Evolutionary conservation across 2,888 invertebrate genomes (phyloP), one percentile per base, ranked within the genome.

Genomic region (Drosophila ustulata): DNA sequence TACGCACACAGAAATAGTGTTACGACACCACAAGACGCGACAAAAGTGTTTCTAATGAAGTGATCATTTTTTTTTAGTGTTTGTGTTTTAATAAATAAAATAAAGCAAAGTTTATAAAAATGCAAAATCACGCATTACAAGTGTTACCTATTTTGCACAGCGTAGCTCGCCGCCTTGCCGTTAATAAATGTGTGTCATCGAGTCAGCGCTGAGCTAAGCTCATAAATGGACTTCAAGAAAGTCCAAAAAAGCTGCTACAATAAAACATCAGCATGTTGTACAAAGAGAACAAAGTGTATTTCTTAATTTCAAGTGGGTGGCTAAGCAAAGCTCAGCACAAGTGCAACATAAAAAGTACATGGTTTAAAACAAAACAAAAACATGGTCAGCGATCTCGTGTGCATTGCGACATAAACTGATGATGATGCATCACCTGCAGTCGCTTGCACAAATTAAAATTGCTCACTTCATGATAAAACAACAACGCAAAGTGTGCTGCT

Each of bases 171-270:
- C 2, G 13, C 4, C 57, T 74, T 61, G 43, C 34, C 37, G 61
- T 55, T 4, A 37, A 37, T 37, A 6, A 53, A 75, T 43, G 59
- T 78, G 68, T 78, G 75, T 75, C 74, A 74, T 37, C 45, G 49
- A 57, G 6, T 26, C 59, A 57, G 37, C 64, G 75, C 78, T 75
- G 75, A 75, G 53, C 59, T 75, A 37, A 78, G 78, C 78, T 64
- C 18, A 49, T 49, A 51, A 47, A 9, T 77, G 43, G 72, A 61
- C 61, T 76, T 77, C 9, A 55, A 50, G 39, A 52, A 56, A 41
- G 51, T 41, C 13, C 39, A 41, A 41, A 41, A 41, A 18, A 13
- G 25, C 1, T 62, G 13, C 13, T 46, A 75, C 43, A 53, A 56
- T 26, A 28, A 52, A 47, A 28, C 57, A 59, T 43, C 18, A 46